These are phyloP conservation scores for Bucorvus abyssinicus DNA, from an alignment of 2,797 vertebrate species.

Conservation along the genomic window DNA sequence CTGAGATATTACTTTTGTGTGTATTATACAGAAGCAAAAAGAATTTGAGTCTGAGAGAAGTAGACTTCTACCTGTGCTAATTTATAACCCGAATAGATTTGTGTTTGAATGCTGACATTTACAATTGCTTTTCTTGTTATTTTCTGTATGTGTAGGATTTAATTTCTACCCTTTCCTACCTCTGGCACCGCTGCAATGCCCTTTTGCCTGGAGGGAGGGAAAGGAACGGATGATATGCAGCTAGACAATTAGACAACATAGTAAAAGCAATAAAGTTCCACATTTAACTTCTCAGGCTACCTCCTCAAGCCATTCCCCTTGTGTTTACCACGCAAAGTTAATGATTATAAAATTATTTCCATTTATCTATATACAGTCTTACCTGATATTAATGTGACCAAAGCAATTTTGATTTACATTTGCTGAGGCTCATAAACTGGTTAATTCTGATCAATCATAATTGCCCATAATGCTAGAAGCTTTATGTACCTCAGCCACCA, in stretches of 20 bases:
- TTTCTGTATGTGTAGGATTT: neutral
- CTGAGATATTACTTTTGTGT: neutral
- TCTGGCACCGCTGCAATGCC: neutral
- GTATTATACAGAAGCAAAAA: neutral
- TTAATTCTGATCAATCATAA: neutral
- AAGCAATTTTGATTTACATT: neutral
- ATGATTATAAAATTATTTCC: conserved; percentile 15
- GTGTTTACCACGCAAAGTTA: neutral
- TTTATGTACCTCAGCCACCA: neutral
- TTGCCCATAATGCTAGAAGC: neutral
- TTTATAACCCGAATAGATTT: neutral
- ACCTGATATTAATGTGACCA: neutral
- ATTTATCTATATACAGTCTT: neutral
- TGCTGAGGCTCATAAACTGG: neutral
- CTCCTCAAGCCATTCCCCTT: conserved; percentile 17
- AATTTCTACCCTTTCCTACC: neutral
- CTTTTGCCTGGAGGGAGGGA: conserved; percentile 41
- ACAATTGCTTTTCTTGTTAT: conserved; percentile 1
- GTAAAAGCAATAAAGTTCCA: conserved; percentile 13
- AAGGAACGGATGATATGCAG: conserved; percentile 31
- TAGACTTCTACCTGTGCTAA: neutral
- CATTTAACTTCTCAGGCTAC: conserved; percentile 25
- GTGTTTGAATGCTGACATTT: neutral
- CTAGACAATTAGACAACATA: conserved; percentile 14
- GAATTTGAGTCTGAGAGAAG: neutral